phyloP scores from a whole-genome alignment of 1,140 invertebrate species.

The Lithobius niger region DNA sequence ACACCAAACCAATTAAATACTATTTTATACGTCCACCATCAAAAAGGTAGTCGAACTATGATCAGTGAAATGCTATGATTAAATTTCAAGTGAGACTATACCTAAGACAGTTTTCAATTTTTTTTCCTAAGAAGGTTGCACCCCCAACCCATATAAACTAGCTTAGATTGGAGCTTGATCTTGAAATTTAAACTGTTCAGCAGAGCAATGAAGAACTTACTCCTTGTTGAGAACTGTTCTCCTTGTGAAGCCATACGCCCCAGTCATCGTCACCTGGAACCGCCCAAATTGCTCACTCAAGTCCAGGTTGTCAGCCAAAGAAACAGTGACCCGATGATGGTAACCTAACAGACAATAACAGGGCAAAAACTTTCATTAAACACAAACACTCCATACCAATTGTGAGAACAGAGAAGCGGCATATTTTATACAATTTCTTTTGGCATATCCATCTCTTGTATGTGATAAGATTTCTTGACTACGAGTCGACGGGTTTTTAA shows the following conservation, averaged over 20 bases:
- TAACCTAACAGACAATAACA: slow-evolving; percentile 46
- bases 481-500: too few relatives aligned
- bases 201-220: slow-evolving; percentile 22
- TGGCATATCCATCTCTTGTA: too few relatives aligned
- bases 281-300: slow-evolving; percentile 55
- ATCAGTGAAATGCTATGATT: not conserved
- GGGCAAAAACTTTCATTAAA: too few relatives aligned
- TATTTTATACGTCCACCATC: not conserved
- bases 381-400: too few relatives aligned
- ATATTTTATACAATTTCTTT: too few relatives aligned
- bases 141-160: too few relatives aligned
- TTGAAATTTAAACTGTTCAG: too few relatives aligned
- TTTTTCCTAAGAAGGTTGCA: slow-evolving; percentile 20
- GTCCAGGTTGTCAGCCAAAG: slow-evolving; percentile 53
- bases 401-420: too few relatives aligned
- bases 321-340: slow-evolving; percentile 57
- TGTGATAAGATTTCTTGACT: too few relatives aligned
- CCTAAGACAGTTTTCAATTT: slow-evolving; percentile 6
- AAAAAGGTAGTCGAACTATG: too few relatives aligned
- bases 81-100: not conserved
- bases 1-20: too few relatives aligned
- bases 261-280: slow-evolving; percentile 50
- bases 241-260: slow-evolving; percentile 37
- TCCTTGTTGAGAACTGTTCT: slow-evolving; percentile 20
- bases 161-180: too few relatives aligned